phyloP scores from a whole-genome alignment of 1,140 invertebrate species.

The Tetramorium parvispinum region DNA sequence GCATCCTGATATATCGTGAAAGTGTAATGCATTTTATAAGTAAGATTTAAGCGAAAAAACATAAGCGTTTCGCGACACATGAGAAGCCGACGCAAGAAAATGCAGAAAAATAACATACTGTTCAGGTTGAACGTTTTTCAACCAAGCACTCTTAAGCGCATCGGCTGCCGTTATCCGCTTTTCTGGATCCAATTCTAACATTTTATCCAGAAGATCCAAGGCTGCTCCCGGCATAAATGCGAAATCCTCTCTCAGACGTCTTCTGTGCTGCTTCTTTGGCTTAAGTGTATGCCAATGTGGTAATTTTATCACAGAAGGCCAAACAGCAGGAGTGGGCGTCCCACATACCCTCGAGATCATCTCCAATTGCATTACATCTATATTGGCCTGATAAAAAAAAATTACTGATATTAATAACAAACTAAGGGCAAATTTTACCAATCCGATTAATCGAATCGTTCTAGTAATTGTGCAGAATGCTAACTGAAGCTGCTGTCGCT shows the following conservation, averaged over 20 bases:
- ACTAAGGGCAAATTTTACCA: no score
- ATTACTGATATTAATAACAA: conserved; percentile 37
- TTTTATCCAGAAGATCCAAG: conserved; percentile 97
- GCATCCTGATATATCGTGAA: conserved; percentile 88
- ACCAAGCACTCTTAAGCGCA: conserved; percentile 97
- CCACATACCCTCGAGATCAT: conserved; percentile 98
- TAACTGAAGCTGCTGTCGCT: no score
- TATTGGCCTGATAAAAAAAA: conserved; percentile 89
- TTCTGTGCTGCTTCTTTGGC: conserved; percentile 95
- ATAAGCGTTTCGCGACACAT: not conserved
- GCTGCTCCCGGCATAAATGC: conserved; percentile 95
- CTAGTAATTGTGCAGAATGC: no score
- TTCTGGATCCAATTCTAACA: conserved; percentile 98
- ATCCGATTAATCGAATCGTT: no score
- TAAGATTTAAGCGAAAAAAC: conserved; percentile 42
- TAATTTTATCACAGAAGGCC: conserved; percentile 98
- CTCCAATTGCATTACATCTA: conserved; percentile 97
- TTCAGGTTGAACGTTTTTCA: conserved; percentile 95
- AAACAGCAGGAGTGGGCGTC: conserved; percentile 97
- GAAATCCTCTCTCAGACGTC: conserved; percentile 97
- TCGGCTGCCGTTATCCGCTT: conserved; percentile 97
- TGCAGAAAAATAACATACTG: conserved; percentile 89
- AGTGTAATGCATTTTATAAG: conserved; percentile 39
- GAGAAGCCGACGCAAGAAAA: conserved; percentile 8
- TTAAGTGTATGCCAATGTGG: conserved; percentile 97